These are phyloP conservation scores for Brachyopa scutellaris DNA, from an alignment of 2,888 invertebrate genomes.

Conservation along the genomic window DNA sequence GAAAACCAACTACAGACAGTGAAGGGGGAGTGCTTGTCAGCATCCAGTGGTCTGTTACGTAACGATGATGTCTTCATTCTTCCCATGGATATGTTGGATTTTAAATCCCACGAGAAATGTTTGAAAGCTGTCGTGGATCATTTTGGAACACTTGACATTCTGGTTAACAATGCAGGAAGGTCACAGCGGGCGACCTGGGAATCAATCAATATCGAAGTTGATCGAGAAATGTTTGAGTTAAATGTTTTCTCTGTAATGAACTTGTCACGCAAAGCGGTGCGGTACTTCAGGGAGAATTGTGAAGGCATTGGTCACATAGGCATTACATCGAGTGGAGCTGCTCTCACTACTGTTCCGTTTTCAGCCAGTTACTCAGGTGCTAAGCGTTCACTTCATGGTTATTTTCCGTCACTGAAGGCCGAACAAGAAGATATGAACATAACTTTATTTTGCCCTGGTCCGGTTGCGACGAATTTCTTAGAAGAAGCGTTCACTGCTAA, in stretches of 20 bases:
- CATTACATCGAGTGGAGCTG: slow-evolving; percentile 89
- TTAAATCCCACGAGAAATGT: slow-evolving; percentile 84
- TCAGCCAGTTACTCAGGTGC: slow-evolving; percentile 88
- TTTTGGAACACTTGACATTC: slow-evolving; percentile 88
- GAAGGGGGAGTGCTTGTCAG: slow-evolving; percentile 84
- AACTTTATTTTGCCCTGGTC: slow-evolving; percentile 89
- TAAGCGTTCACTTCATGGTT: slow-evolving; percentile 91
- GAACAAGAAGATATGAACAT: slow-evolving; percentile 84
- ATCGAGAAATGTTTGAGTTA: slow-evolving; percentile 88
- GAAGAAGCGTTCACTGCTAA: slow-evolving; percentile 87
- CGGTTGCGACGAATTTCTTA: slow-evolving; percentile 87
- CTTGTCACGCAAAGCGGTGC: slow-evolving; percentile 87
- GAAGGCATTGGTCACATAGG: slow-evolving; percentile 86
- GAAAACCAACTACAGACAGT: slow-evolving; percentile 85
- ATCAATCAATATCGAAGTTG: slow-evolving; percentile 87
- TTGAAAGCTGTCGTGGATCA: slow-evolving; percentile 85
- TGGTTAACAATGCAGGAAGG: slow-evolving; percentile 92
- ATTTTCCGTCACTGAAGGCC: slow-evolving; percentile 86
- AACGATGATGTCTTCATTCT: slow-evolving; percentile 86
- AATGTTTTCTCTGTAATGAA: slow-evolving; percentile 89
- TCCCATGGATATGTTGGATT: slow-evolving; percentile 86
- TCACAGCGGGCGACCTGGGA: slow-evolving; percentile 90
- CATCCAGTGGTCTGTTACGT: slow-evolving; percentile 80
- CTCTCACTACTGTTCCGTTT: slow-evolving; percentile 86
- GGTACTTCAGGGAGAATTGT: slow-evolving; percentile 83